A percentile compares a stretch with the other conserved stretches of the same genome.
Conservation (phyloP, 2,113 vertebrate genomes). For the Gymnobelideus leadbeateri region DNA sequence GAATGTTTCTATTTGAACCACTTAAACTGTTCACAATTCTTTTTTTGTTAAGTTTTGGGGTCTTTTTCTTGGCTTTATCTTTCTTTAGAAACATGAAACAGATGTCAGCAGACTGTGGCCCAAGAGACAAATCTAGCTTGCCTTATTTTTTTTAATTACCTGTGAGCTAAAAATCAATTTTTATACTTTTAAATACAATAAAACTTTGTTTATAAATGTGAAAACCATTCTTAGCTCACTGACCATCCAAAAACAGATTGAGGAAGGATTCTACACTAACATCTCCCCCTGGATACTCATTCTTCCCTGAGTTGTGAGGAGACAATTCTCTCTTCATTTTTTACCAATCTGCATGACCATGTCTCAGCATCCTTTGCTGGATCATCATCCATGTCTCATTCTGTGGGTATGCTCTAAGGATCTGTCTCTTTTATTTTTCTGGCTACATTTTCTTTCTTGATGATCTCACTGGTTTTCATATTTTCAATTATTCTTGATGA, state of each 20-base stretch:
- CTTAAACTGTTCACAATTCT: neutral
- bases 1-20: neutral
- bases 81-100: neutral
- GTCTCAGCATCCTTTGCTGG: neutral
- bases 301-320: neutral
- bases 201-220: neutral
- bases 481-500: neutral
- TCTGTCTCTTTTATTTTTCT: neutral
- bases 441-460: neutral
- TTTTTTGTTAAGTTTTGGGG: neutral
- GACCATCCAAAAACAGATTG: neutral
- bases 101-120: neutral
- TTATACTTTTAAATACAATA: neutral
- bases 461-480: neutral
- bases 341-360: neutral
- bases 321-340: neutral
- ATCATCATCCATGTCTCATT: neutral
- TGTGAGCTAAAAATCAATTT: neutral
- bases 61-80: neutral
- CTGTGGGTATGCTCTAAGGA: neutral
- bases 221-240: neutral
- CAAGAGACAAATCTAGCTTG: neutral
- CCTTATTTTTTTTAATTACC: neutral
- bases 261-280: neutral
- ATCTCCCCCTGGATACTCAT: neutral